phyloP scores from a whole-genome alignment of 1,140 invertebrate genomes.

The Danaus melanippus region DNA sequence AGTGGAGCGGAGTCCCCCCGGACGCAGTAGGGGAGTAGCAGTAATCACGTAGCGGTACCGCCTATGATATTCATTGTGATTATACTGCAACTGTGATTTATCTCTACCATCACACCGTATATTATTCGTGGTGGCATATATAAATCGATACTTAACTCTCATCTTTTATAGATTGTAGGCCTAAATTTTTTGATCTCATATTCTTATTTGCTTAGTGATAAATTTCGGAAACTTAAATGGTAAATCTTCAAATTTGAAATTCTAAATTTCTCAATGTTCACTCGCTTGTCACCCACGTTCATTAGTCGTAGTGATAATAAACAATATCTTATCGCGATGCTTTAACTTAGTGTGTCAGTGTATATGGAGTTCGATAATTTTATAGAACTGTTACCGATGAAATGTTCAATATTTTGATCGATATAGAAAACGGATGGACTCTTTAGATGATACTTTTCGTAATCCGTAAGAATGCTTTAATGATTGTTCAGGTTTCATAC shows the following conservation, averaged over 20 bases:
- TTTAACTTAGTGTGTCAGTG: slow-evolving; percentile 68
- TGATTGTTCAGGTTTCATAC: slow-evolving; percentile 39
- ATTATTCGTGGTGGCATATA: slow-evolving; percentile 58
- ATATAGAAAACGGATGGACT: slow-evolving; percentile 37
- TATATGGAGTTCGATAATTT: slow-evolving; percentile 63
- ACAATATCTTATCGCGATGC: slow-evolving; percentile 70
- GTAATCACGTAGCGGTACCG: slow-evolving; percentile 63
- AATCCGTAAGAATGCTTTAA: slow-evolving; percentile 50
- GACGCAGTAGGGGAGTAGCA: slow-evolving; percentile 27
- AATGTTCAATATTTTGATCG: slow-evolving; percentile 53
- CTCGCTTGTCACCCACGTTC: slow-evolving; percentile 53
- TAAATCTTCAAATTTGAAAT: slow-evolving; percentile 58
- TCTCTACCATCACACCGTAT: slow-evolving; percentile 58
- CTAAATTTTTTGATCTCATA: slow-evolving; percentile 71
- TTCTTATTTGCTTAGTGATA: slow-evolving; percentile 71
- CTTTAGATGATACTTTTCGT: slow-evolving; percentile 43
- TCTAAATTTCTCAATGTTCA: slow-evolving; percentile 57
- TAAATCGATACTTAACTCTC: slow-evolving; percentile 66
- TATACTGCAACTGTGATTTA: slow-evolving; percentile 63
- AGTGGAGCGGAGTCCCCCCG: slow-evolving; percentile 7
- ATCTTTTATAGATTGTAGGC: slow-evolving; percentile 64
- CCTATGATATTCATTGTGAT: slow-evolving; percentile 65
- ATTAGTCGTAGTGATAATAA: slow-evolving; percentile 63
- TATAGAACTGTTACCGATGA: slow-evolving; percentile 57
- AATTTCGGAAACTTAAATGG: slow-evolving; percentile 57